These are phyloP conservation scores for Harpagus bidentatus DNA, from an alignment of 2,113 vertebrate genomes.

Conservation along the genomic window DNA sequence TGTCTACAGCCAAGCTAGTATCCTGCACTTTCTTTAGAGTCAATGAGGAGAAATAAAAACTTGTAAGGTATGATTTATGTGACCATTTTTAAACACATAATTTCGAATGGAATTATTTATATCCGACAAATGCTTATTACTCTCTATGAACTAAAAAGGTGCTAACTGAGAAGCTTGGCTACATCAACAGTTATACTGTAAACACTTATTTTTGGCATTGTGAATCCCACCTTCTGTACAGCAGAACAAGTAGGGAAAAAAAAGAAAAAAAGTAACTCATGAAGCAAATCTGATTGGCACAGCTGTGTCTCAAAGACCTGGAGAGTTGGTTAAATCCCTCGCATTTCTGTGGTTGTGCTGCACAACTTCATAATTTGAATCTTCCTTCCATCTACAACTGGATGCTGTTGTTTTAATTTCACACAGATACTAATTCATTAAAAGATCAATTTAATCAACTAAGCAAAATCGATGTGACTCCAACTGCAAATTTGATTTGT, in stretches of 20 bases:
- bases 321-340: background rate
- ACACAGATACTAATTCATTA: constrained; percentile 31
- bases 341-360: background rate
- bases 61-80: background rate
- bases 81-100: background rate
- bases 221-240: background rate
- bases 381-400: background rate
- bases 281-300: background rate
- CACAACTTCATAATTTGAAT: background rate
- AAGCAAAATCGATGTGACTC: constrained; percentile 13
- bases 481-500: constrained; percentile 35
- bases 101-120: background rate
- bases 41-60: background rate
- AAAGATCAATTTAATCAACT: constrained; percentile 35
- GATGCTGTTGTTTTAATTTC: constrained; percentile 27
- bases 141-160: background rate
- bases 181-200: background rate
- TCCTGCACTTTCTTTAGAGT: background rate
- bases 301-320: background rate
- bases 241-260: background rate
- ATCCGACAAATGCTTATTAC: background rate
- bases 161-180: background rate
- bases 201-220: background rate
- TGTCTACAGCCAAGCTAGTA: background rate
- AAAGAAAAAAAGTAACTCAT: background rate